Percentiles rank a stretch among this genome's conserved stretches.
Evolutionary conservation across 2,797 vertebrate species (phyloP).

Genomic region (Lepus townsendii): DNA sequence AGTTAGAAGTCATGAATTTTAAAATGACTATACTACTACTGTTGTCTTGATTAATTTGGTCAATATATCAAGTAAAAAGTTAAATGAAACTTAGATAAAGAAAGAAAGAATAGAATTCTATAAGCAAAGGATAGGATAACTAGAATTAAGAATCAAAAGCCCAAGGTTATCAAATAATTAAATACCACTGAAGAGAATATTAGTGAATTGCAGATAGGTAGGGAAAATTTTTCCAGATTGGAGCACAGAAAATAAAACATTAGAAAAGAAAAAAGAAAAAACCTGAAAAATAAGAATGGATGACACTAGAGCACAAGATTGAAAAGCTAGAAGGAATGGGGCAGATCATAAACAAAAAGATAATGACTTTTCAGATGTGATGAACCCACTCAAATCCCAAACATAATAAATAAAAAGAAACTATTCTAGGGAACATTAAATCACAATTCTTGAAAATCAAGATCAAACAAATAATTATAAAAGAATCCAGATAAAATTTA

Average conservation of each 20-base stretch:
- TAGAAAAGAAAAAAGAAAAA: background rate
- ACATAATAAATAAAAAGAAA: background rate
- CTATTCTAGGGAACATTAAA: background rate
- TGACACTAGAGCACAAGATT: background rate
- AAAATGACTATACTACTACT: background rate
- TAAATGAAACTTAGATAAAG: background rate
- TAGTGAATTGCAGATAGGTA: background rate
- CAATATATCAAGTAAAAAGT: background rate
- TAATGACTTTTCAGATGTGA: background rate
- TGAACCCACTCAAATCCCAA: background rate
- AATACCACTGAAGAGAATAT: background rate
- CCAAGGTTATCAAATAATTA: background rate
- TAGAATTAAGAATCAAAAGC: constrained; percentile 10
- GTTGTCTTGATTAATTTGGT: background rate
- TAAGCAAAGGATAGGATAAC: background rate
- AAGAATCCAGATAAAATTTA: background rate
- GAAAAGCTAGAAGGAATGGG: background rate
- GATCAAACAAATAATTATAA: background rate
- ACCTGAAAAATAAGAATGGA: background rate
- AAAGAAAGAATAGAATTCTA: background rate
- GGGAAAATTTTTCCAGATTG: background rate
- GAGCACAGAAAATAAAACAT: background rate
- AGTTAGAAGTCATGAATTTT: background rate
- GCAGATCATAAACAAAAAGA: background rate
- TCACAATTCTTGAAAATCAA: constrained; percentile 3